These are phyloP conservation scores for Ophion ventricosus DNA, from an alignment of 2,888 invertebrate species.

Conservation along the genomic window DNA sequence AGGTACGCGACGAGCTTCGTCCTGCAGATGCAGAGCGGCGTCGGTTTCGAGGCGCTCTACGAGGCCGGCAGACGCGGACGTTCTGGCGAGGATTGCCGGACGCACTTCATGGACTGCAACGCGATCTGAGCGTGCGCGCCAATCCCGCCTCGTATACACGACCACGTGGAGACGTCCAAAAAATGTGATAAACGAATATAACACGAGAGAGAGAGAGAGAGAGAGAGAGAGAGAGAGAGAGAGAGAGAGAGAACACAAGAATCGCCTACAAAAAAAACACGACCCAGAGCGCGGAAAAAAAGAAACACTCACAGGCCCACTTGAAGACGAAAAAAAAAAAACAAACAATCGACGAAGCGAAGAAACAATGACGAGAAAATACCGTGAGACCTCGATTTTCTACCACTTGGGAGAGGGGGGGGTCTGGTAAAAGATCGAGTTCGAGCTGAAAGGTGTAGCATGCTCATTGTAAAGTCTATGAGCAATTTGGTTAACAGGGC, in stretches of 20 bases:
- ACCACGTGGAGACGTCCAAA: conserved; percentile 43
- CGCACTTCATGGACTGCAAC: conserved; percentile 94
- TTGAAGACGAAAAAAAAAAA: not conserved
- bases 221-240: too few relatives aligned
- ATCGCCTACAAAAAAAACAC: too few relatives aligned
- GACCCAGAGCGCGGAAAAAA: not conserved
- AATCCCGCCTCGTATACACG: conserved; percentile 15
- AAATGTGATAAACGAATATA: not conserved
- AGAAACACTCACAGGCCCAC: not conserved
- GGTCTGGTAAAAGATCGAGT: too few relatives aligned
- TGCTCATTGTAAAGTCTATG: too few relatives aligned
- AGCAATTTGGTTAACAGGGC: too few relatives aligned
- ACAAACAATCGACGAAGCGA: not conserved
- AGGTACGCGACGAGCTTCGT: conserved; percentile 95
- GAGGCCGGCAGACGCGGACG: conserved; percentile 94
- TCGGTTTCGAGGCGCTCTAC: conserved; percentile 91
- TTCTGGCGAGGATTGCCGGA: conserved; percentile 93
- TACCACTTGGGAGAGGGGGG: too few relatives aligned
- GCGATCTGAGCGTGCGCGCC: conserved; percentile 87
- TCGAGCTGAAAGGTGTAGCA: too few relatives aligned
- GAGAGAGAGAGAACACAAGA: too few relatives aligned
- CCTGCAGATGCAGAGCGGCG: conserved; percentile 89
- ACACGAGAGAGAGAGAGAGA: not conserved
- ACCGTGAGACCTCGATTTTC: too few relatives aligned
- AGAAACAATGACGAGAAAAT: conserved; percentile 14